phyloP scores from a whole-genome alignment of 2,888 invertebrate species.

The Sipha maydis region DNA sequence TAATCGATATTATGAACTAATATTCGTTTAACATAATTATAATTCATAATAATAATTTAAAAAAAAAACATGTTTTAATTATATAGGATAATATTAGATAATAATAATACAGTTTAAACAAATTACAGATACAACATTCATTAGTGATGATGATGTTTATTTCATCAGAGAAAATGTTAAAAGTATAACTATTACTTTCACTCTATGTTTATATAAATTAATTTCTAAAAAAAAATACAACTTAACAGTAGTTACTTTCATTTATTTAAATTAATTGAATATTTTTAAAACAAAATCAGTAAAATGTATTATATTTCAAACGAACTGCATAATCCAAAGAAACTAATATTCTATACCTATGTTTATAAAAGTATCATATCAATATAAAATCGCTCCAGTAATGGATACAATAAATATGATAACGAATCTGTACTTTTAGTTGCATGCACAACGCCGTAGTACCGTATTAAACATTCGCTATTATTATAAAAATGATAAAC shows the following conservation, averaged over 20 bases:
- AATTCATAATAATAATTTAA: too few relatives aligned
- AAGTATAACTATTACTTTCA: constrained; percentile 7
- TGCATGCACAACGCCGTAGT: constrained; percentile 13
- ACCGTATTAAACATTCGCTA: too few relatives aligned
- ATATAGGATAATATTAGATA: neutral
- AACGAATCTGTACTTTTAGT: neutral
- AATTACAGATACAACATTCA: neutral
- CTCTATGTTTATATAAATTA: neutral
- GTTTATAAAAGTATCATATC: too few relatives aligned
- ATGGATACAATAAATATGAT: neutral
- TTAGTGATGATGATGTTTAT: neutral
- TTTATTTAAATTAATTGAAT: neutral
- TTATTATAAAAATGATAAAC: too few relatives aligned
- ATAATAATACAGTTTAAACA: neutral
- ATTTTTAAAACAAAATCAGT: neutral
- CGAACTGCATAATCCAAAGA: neutral
- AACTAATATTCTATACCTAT: too few relatives aligned
- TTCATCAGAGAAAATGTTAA: constrained; percentile 8
- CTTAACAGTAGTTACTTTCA: constrained; percentile 10
- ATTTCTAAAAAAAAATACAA: neutral
- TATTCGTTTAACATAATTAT: too few relatives aligned
- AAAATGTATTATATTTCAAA: neutral
- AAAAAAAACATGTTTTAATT: too few relatives aligned
- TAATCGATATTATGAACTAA: too few relatives aligned
- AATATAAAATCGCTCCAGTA: neutral